phyloP scores from a whole-genome alignment of 2,888 invertebrate genomes.

The Parnassius smintheus region DNA sequence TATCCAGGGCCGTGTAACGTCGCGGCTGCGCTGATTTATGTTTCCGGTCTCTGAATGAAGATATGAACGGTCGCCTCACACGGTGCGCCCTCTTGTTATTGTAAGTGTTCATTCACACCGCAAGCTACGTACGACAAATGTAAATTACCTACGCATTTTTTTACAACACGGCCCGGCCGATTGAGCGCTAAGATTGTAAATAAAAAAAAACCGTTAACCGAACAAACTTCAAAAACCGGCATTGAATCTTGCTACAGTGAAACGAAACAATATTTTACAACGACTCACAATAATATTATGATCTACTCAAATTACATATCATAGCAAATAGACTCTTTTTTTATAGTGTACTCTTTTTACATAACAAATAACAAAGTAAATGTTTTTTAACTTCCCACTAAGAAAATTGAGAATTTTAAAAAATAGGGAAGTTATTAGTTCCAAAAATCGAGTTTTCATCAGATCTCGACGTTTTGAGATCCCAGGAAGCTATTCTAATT shows the following conservation, averaged over 20 bases:
- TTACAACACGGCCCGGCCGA: slow-evolving; percentile 33
- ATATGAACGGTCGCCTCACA: slow-evolving; percentile 67
- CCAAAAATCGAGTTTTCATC: too few species aligned
- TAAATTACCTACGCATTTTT: slow-evolving; percentile 42
- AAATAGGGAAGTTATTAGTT: too few species aligned
- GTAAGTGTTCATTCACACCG: slow-evolving; percentile 59
- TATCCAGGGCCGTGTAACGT: slow-evolving; percentile 46
- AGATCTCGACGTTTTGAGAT: too few species aligned
- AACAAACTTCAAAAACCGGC: slow-evolving; percentile 12
- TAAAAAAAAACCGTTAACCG: slow-evolving; percentile 18
- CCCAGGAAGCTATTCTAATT: too few species aligned
- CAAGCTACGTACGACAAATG: slow-evolving; percentile 48
- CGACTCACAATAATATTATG: too few species aligned
- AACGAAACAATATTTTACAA: too few species aligned
- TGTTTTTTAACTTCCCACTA: too few species aligned
- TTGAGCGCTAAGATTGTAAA: slow-evolving; percentile 21
- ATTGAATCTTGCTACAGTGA: slow-evolving; percentile 3
- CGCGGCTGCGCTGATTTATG: slow-evolving; percentile 69
- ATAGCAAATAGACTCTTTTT: too few species aligned
- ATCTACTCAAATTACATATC: too few species aligned
- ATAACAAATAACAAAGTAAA: too few species aligned
- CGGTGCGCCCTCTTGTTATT: slow-evolving; percentile 50
- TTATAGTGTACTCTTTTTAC: too few species aligned
- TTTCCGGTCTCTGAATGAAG: slow-evolving; percentile 72
- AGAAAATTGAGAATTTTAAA: too few species aligned